Conservation (phyloP, 2,797 vertebrate genomes). For the Melanotaenia trifasciata region DNA sequence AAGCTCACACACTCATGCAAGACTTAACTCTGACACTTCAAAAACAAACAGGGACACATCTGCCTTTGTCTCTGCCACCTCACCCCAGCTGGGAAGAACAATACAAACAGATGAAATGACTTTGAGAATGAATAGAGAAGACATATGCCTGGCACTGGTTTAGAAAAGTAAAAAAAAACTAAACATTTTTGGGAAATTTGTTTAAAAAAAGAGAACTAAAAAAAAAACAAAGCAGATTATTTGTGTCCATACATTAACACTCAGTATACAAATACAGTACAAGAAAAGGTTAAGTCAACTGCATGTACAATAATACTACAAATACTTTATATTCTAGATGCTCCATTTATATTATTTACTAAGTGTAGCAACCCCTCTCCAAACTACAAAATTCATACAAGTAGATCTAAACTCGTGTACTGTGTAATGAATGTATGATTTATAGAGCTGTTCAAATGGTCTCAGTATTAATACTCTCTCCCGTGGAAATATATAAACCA, state of each 20-base stretch:
- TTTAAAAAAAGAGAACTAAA: slow-evolving; percentile 1
- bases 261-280: neutral
- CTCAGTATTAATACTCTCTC: slow-evolving; percentile 28
- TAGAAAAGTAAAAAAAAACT: slow-evolving; percentile 53
- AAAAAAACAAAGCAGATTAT: neutral
- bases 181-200: slow-evolving; percentile 50
- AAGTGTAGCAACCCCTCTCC: slow-evolving; percentile 1
- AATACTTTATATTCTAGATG: neutral
- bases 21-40: slow-evolving; percentile 73
- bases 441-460: slow-evolving; percentile 17
- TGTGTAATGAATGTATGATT: slow-evolving; percentile 31
- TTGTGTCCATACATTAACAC: neutral
- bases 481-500: slow-evolving; percentile 40
- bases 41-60: slow-evolving; percentile 76
- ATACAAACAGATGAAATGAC: slow-evolving; percentile 66
- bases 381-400: neutral
- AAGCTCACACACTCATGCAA: slow-evolving; percentile 46
- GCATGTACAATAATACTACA: neutral
- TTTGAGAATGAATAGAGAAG: slow-evolving; percentile 63
- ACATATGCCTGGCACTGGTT: slow-evolving; percentile 44
- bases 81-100: slow-evolving; percentile 65
- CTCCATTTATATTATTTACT: neutral
- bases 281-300: neutral
- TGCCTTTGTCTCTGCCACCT: slow-evolving; percentile 73
- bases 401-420: slow-evolving; percentile 12